Evolutionary conservation across 2,797 vertebrate genomes (phyloP).

Genomic region (Ceryle rudis): DNA sequence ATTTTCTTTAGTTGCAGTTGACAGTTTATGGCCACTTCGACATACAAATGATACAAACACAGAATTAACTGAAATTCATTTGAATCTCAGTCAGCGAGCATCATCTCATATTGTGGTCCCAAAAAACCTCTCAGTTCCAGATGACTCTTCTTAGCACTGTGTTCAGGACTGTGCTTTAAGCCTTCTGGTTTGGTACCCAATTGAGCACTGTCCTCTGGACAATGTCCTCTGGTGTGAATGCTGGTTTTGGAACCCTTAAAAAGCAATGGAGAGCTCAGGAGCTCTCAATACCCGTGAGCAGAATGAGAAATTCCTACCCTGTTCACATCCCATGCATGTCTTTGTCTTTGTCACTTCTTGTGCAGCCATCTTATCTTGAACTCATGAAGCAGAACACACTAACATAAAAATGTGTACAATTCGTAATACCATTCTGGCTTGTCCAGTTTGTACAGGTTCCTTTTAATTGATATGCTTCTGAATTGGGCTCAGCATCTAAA

Average conservation of each 20-base stretch:
- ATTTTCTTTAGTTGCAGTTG: neutral
- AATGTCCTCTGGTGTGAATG: neutral
- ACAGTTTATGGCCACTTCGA: neutral
- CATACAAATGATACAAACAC: neutral
- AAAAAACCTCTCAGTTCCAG: neutral
- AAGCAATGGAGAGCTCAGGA: neutral
- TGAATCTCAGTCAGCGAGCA: neutral
- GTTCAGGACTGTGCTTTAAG: neutral
- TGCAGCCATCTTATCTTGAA: neutral
- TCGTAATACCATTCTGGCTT: neutral
- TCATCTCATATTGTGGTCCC: neutral
- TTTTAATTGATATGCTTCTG: neutral
- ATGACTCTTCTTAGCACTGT: neutral
- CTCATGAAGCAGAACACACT: neutral
- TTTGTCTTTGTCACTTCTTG: neutral
- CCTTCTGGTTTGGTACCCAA: neutral
- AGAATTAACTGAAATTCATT: neutral
- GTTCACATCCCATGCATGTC: neutral
- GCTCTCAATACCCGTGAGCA: neutral
- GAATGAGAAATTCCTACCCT: neutral
- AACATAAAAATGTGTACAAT: neutral
- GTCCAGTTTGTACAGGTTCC: neutral
- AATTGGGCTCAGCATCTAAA: neutral
- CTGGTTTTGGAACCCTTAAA: neutral
- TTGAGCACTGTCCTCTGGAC: neutral